A percentile compares a stretch with the other conserved stretches of the same genome.
Conservation (phyloP, 2,113 vertebrate genomes). For the Hyperopisus bebe region DNA sequence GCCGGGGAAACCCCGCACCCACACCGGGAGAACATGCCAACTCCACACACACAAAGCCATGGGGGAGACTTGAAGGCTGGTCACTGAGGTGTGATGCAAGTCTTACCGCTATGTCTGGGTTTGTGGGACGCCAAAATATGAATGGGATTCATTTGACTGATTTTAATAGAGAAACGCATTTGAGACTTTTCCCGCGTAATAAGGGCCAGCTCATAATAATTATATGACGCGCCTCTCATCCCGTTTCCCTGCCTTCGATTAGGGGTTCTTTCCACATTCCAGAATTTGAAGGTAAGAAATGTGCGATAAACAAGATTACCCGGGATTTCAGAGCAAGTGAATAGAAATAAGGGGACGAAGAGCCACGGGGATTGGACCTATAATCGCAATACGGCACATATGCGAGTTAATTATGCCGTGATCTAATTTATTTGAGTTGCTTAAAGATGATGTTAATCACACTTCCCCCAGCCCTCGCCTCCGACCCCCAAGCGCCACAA, state of each 20-base stretch:
- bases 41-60: not conserved
- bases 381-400: not conserved
- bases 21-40: not conserved
- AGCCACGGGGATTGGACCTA: not conserved
- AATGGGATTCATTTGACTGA: not conserved
- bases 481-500: not conserved
- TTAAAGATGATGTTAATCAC: conserved; percentile 1
- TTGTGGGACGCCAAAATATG: not conserved
- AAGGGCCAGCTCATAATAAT: not conserved
- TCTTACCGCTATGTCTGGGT: not conserved
- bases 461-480: not conserved
- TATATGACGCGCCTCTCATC: not conserved
- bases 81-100: not conserved
- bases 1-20: not conserved
- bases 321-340: not conserved
- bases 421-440: not conserved
- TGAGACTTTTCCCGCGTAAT: not conserved
- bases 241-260: not conserved
- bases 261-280: not conserved
- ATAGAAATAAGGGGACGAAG: not conserved
- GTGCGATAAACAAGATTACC: not conserved
- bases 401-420: not conserved
- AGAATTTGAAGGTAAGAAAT: not conserved
- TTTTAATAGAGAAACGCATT: not conserved
- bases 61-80: not conserved